phyloP scores from a whole-genome alignment of 1,140 invertebrate species.

The Sarcophaga bullata region DNA sequence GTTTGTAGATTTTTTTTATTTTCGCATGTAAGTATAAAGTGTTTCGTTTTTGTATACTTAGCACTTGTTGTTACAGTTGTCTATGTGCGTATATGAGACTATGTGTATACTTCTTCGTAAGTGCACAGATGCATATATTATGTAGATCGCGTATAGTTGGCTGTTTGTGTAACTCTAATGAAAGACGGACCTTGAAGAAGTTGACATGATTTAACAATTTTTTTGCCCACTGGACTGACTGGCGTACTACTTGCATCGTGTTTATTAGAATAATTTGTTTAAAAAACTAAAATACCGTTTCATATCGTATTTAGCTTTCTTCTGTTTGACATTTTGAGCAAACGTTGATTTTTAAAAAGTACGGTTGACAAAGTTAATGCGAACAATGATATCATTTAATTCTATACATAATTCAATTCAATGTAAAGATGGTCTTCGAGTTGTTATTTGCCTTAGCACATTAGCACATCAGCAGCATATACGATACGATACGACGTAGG shows the following conservation, averaged over 20 bases:
- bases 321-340: background rate
- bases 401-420: too few species aligned
- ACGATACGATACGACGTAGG: too few species aligned
- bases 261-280: too few species aligned
- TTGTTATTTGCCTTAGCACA: too few species aligned
- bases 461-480: too few species aligned
- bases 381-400: too few species aligned
- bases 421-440: too few species aligned
- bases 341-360: background rate
- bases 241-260: too few species aligned
- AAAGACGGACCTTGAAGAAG: background rate
- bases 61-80: constrained; percentile 9
- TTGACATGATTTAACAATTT: constrained; percentile 18
- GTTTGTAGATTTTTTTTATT: constrained; percentile 44
- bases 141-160: background rate
- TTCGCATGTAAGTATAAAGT: constrained; percentile 1
- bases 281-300: background rate
- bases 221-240: too few species aligned
- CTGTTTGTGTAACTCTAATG: background rate
- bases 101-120: background rate
- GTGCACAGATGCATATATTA: background rate
- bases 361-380: background rate
- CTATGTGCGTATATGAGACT: background rate
- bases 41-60: constrained; percentile 18
- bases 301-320: background rate